Conservation (phyloP, 2,888 invertebrate species). For the Mythimna vitellina region DNA sequence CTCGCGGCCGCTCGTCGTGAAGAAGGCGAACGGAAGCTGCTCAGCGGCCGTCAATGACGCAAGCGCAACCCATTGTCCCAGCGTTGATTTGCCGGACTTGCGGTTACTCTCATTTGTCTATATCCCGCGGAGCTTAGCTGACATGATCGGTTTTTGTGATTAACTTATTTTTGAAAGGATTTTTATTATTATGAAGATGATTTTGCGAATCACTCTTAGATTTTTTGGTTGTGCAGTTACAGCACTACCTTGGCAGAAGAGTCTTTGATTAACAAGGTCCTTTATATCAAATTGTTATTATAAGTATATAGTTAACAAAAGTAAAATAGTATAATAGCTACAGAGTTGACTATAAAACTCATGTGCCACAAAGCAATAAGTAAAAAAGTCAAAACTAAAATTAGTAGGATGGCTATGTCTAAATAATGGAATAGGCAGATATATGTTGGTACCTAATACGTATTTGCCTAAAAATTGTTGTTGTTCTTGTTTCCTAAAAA, state of each 20-base stretch:
- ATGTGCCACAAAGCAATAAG: too few relatives aligned
- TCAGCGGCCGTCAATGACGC: constrained; percentile 80
- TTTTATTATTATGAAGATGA: neutral
- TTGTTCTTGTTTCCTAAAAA: too few relatives aligned
- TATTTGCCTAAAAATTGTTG: too few relatives aligned
- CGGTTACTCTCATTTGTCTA: constrained; percentile 20
- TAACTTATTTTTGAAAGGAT: neutral
- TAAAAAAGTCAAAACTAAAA: too few relatives aligned
- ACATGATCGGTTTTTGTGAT: neutral
- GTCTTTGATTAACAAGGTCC: too few relatives aligned
- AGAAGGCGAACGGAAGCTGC: constrained; percentile 84
- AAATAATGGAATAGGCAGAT: too few relatives aligned
- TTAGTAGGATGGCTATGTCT: too few relatives aligned
- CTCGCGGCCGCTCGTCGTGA: constrained; percentile 74
- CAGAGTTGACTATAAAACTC: too few relatives aligned
- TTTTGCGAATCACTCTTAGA: neutral
- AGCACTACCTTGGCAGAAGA: neutral
- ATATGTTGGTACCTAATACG: too few relatives aligned
- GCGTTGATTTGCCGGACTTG: constrained; percentile 63
- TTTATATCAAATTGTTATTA: too few relatives aligned
- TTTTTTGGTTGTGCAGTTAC: neutral
- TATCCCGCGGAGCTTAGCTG: constrained; percentile 41
- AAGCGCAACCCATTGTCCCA: constrained; percentile 87
- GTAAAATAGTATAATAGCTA: too few relatives aligned
- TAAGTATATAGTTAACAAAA: too few relatives aligned